A percentile compares a stretch with the other conserved stretches of the same genome.
Conservation (phyloP, 2,888 invertebrate species). For the Polietes domitor region DNA sequence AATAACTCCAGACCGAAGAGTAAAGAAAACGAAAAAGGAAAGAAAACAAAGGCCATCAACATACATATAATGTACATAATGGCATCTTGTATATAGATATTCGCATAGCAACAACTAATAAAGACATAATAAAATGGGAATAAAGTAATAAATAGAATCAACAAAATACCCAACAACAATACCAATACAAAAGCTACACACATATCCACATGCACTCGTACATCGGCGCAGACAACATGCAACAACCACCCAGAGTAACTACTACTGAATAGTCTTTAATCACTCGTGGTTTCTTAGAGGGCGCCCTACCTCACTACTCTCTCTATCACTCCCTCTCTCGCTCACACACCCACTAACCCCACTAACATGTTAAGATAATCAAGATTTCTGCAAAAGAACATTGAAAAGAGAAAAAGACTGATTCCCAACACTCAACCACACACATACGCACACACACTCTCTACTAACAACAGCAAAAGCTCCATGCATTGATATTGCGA, state of each 20-base stretch:
- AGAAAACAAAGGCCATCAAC: neutral
- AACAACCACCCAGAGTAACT: neutral
- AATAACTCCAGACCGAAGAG: neutral
- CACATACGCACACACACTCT: too few species aligned
- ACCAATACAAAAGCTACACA: neutral
- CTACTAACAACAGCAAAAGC: too few species aligned
- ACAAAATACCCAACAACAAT: slow-evolving; percentile 6
- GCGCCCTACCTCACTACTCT: neutral
- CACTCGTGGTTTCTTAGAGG: neutral
- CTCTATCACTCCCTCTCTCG: neutral
- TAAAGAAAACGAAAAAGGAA: neutral
- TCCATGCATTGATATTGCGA: neutral
- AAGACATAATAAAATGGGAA: neutral
- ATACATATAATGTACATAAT: too few species aligned
- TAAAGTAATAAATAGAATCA: slow-evolving; percentile 16
- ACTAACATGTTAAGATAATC: neutral
- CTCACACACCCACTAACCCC: neutral
- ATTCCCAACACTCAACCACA: too few species aligned
- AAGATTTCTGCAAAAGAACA: neutral
- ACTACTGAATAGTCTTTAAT: neutral
- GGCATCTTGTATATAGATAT: neutral
- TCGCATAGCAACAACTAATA: neutral
- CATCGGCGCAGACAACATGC: neutral
- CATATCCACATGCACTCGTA: neutral
- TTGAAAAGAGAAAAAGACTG: neutral